A percentile compares a stretch with the other conserved stretches of the same genome.
phyloP scores from a whole-genome alignment of 2,797 vertebrate species.

The Sylvia borin region DNA sequence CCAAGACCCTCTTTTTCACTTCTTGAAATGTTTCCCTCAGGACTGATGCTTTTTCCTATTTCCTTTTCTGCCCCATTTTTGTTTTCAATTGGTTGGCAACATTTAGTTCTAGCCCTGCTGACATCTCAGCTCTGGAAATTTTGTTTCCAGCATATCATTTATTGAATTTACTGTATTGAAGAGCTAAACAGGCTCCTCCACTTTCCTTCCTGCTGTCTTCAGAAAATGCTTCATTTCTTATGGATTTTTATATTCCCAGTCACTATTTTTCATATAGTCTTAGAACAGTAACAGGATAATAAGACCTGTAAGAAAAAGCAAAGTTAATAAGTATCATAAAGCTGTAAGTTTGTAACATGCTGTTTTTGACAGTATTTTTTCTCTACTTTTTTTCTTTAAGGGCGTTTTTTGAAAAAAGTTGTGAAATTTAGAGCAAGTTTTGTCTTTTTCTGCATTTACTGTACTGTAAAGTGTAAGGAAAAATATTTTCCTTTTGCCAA shows the following conservation, averaged over 20 bases:
- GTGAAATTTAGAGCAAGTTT: not conserved
- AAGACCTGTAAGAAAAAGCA: not conserved
- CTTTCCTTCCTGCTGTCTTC: not conserved
- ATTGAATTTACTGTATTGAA: not conserved
- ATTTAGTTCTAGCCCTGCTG: not conserved
- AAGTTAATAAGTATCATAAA: not conserved
- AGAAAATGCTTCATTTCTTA: not conserved
- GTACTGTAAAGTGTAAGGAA: slow-evolving; percentile 2
- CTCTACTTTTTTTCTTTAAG: not conserved
- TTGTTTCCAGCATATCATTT: not conserved
- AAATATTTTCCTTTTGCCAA: slow-evolving; percentile 17
- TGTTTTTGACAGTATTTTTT: not conserved
- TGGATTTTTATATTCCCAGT: not conserved
- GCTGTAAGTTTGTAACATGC: not conserved
- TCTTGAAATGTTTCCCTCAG: not conserved
- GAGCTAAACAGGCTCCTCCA: not conserved
- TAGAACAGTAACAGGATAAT: not conserved
- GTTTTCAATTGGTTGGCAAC: not conserved
- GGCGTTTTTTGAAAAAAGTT: not conserved
- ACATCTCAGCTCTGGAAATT: not conserved
- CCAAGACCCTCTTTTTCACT: not conserved
- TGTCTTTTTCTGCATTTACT: slow-evolving; percentile 23
- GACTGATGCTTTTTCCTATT: not conserved
- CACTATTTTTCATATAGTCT: not conserved
- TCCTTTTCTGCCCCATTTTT: not conserved